phyloP scores from a whole-genome alignment of 2,113 vertebrate genomes.

The Noctilio leporinus region DNA sequence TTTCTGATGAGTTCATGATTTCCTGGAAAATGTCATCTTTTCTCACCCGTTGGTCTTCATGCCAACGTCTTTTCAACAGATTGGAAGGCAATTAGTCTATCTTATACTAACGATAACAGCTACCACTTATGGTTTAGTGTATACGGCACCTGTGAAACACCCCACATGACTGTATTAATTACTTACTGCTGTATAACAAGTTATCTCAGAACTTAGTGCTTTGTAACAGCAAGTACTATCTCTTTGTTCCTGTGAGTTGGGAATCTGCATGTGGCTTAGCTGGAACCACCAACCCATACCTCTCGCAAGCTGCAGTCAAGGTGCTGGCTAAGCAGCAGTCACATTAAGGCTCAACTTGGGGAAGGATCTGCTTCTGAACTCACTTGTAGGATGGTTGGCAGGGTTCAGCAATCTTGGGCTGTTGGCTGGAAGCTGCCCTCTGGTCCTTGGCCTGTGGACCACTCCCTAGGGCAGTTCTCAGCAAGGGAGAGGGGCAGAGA shows the following conservation, averaged over 20 bases:
- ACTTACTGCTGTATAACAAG: not conserved
- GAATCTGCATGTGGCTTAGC: not conserved
- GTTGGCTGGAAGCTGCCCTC: not conserved
- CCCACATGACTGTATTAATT: not conserved
- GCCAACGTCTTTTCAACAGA: not conserved
- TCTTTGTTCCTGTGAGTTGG: not conserved
- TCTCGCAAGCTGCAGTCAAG: not conserved
- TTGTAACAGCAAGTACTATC: not conserved
- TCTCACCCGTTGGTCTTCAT: not conserved
- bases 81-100: not conserved
- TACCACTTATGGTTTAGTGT: not conserved
- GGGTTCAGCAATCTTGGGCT: not conserved
- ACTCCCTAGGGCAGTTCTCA: not conserved
- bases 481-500: not conserved
- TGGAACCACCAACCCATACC: not conserved
- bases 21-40: slow-evolving; percentile 44
- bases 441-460: not conserved
- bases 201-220: not conserved
- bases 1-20: slow-evolving; percentile 52
- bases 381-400: not conserved
- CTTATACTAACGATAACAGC: not conserved
- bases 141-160: not conserved
- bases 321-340: not conserved
- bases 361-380: not conserved
- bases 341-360: not conserved